Percentiles rank a stretch among this genome's conserved stretches.
Conservation (phyloP, 2,797 vertebrate species). For the Periophthalmus magnuspinnatus region DNA sequence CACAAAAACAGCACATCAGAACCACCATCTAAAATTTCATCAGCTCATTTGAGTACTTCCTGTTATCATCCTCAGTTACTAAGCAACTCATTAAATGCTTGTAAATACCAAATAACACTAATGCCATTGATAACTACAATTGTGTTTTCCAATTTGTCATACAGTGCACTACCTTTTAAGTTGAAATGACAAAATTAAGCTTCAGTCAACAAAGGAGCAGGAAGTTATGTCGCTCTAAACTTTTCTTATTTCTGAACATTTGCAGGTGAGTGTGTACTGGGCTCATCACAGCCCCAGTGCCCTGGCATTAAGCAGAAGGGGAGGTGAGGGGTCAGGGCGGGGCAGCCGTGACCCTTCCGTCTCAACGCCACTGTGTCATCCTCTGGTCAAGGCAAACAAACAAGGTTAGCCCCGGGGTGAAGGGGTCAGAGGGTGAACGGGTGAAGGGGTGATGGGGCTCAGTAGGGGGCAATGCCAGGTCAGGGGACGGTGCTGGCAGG, state of each 20-base stretch:
- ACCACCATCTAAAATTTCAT: slow-evolving; percentile 14
- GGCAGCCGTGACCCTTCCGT: slow-evolving; percentile 69
- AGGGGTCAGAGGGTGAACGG: slow-evolving; percentile 13
- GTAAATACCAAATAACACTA: not conserved
- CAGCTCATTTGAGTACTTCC: not conserved
- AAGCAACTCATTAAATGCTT: not conserved
- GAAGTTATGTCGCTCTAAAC: slow-evolving; percentile 51
- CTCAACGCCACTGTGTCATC: slow-evolving; percentile 69
- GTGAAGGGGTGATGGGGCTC: slow-evolving; percentile 37
- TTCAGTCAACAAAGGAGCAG: not conserved
- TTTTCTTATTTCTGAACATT: slow-evolving; percentile 25
- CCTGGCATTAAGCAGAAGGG: slow-evolving; percentile 72
- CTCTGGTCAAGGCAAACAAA: slow-evolving; percentile 74
- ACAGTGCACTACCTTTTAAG: not conserved
- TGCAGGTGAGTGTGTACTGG: slow-evolving; percentile 45
- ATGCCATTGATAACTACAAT: not conserved
- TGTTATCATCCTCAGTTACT: too few relatives aligned
- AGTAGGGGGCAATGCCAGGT: slow-evolving; percentile 70
- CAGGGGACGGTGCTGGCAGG: slow-evolving; percentile 61
- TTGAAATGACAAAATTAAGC: not conserved
- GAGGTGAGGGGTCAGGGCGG: slow-evolving; percentile 71
- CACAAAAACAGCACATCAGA: slow-evolving; percentile 62
- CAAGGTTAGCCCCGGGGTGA: slow-evolving; percentile 68
- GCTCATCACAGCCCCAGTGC: slow-evolving; percentile 56
- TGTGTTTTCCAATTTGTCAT: not conserved